These are phyloP conservation scores for Sarcophaga peregrina DNA, from an alignment of 1,140 invertebrate species.

Conservation along the genomic window DNA sequence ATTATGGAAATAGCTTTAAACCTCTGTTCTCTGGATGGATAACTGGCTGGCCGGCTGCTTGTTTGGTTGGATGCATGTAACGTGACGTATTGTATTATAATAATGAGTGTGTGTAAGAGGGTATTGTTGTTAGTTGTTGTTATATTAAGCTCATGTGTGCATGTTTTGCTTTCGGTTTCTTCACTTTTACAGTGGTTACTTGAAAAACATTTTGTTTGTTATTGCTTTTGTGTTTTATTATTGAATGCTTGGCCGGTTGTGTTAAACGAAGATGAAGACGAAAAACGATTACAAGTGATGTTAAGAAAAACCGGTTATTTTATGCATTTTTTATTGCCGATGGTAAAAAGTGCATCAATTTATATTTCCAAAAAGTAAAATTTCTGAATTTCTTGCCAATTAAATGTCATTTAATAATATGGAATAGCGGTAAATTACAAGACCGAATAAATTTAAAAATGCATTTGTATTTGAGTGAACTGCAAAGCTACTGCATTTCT, in stretches of 20 bases:
- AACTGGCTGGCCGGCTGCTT: background rate
- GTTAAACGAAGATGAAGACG: background rate
- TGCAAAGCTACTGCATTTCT: no score
- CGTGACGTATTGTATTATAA: conserved; percentile 11
- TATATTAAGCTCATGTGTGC: background rate
- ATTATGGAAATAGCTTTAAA: conserved; percentile 38
- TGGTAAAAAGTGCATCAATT: no score
- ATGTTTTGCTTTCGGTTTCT: background rate
- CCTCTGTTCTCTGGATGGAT: conserved; percentile 19
- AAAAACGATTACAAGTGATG: background rate
- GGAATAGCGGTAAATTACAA: no score
- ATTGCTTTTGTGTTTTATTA: conserved; percentile 28
- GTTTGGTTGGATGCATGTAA: background rate
- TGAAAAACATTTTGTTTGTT: background rate
- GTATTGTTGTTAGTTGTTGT: conserved; percentile 3
- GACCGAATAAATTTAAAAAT: no score
- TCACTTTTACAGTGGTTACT: background rate
- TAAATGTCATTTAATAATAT: no score
- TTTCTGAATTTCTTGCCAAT: no score
- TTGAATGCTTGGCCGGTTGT: conserved; percentile 13
- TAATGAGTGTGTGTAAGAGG: background rate
- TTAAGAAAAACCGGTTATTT: background rate
- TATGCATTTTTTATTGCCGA: no score
- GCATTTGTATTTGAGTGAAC: no score
- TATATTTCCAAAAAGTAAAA: no score